Percentiles rank a stretch among this genome's conserved stretches.
phyloP scores from a whole-genome alignment of 2,113 vertebrate genomes.

The Toxotes jaculatrix region DNA sequence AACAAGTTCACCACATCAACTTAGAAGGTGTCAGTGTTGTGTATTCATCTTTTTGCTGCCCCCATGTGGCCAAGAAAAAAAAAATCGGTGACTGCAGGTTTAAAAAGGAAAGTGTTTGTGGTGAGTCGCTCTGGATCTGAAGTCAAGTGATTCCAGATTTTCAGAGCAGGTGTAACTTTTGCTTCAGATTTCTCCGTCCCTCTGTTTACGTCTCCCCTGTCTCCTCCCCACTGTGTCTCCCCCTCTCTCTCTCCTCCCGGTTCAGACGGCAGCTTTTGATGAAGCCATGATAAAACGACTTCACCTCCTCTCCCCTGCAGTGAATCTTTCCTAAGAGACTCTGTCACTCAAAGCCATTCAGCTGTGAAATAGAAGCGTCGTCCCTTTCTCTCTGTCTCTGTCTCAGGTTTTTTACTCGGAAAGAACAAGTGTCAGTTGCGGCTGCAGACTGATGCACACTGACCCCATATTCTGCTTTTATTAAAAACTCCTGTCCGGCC shows the following conservation, averaged over 20 bases:
- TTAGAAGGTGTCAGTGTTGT: too few relatives aligned
- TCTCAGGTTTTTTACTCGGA: conserved; percentile 2
- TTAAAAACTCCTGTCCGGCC: not conserved
- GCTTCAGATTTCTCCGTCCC: conserved; percentile 19
- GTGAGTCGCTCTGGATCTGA: not conserved
- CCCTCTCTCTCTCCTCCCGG: conserved; percentile 5
- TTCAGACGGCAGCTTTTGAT: conserved; percentile 55
- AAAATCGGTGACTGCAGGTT: not conserved
- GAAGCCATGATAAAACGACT: conserved; percentile 34
- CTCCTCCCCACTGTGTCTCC: conserved; percentile 28
- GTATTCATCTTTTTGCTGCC: too few relatives aligned
- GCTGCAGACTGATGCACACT: conserved; percentile 8
- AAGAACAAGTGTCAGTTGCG: conserved; percentile 2
- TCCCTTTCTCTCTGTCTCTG: not conserved
- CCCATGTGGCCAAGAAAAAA: not conserved
- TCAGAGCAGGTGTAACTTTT: conserved; percentile 23
- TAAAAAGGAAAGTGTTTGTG: not conserved
- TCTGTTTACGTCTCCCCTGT: not conserved
- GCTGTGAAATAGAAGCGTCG: conserved; percentile 37
- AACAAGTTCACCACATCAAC: too few relatives aligned
- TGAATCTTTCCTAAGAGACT: conserved; percentile 37
- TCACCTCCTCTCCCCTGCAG: conserved; percentile 55
- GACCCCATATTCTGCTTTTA: not conserved
- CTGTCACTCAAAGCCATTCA: conserved; percentile 48
- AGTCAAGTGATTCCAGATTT: not conserved